Conservation (phyloP, 2,888 invertebrate species). For the Eulithis testata region DNA sequence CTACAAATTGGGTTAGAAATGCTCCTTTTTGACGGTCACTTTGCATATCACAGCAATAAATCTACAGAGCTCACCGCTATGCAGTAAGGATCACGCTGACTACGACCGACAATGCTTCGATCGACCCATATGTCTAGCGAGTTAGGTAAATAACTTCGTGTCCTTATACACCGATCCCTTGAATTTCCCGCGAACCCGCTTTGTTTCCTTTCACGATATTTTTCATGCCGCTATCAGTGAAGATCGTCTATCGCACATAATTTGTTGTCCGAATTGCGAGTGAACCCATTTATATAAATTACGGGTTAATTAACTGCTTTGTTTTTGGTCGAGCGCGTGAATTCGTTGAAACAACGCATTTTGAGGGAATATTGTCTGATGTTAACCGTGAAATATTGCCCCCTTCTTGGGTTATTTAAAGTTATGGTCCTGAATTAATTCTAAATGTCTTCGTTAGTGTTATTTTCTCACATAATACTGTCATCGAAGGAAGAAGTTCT, state of each 20-base stretch:
- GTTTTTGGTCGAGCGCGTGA: slow-evolving; percentile 67
- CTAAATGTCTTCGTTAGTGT: slow-evolving; percentile 33
- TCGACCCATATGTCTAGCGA: slow-evolving; percentile 41
- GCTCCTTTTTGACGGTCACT: slow-evolving; percentile 59
- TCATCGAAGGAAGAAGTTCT: slow-evolving; percentile 11
- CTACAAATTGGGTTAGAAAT: slow-evolving; percentile 71
- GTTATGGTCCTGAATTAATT: slow-evolving; percentile 40
- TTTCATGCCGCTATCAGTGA: slow-evolving; percentile 50
- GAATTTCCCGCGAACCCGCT: slow-evolving; percentile 41
- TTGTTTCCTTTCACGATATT: slow-evolving; percentile 53
- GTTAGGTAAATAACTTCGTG: slow-evolving; percentile 54
- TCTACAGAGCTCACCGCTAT: slow-evolving; percentile 54
- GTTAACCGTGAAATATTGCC: slow-evolving; percentile 62
- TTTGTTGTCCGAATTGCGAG: slow-evolving; percentile 71
- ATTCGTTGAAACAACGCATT: slow-evolving; percentile 65
- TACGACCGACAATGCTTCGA: slow-evolving; percentile 32
- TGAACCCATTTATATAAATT: slow-evolving; percentile 74
- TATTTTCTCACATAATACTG: slow-evolving; percentile 25
- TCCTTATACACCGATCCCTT: slow-evolving; percentile 39
- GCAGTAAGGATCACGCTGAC: slow-evolving; percentile 43
- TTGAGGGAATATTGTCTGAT: slow-evolving; percentile 57
- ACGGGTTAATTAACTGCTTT: slow-evolving; percentile 74
- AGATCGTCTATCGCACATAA: slow-evolving; percentile 71
- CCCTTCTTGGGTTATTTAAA: slow-evolving; percentile 41
- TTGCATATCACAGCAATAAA: slow-evolving; percentile 69